Evolutionary conservation across 2,113 vertebrate genomes (phyloP), one percentile per base, ranked within the genome.

Genomic region (Xyliphius kryptos): DNA sequence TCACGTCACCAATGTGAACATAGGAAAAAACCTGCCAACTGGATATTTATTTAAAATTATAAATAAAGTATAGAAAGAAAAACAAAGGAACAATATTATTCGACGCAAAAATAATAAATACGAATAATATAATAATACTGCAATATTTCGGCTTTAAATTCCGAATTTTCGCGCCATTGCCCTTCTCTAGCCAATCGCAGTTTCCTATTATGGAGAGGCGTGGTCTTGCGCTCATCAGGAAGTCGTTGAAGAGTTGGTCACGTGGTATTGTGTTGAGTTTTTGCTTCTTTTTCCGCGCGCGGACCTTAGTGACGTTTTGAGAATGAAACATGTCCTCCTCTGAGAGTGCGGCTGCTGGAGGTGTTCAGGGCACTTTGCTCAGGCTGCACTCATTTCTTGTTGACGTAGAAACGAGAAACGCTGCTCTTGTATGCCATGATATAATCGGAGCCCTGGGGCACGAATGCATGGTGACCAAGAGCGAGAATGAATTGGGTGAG

Each of bases 361-460:
- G 81, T 0, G 63, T 87, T 1, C 86, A 76, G 5, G 74, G 76
- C 0, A 69, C 44, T 1, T 76, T 97, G 6, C 68, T 79, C 0
- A 85, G 89, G 78, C 82, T 97, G 12, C 89, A 90, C 7, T 41
- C 79, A n/a, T 81, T 67, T 8, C 63, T 96, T 16, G 72, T 72
- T n/a, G 76, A 78, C 0, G 32, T 73, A 1, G 90, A 91, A 54
- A 66, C 16, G 0, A 73, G 68, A 51, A 36, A 71, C 1, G 84
- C 85, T 0, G 85, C 89, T 1, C 2, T 86, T 53, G 80, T 69
- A 16, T 86, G 83, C 10, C 86, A 87, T 66, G 86, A 87, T 48
- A 77, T 92, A 44, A 76, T 97, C n/a, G 85, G 85, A n/a, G 75
- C 87, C 61, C 20, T 97, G 79, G 89, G 77, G 5, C 90, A 95